Percentiles rank a stretch among this genome's conserved stretches.
Conservation (phyloP, 1,140 invertebrate genomes). For the Dufourea novaeangliae region DNA sequence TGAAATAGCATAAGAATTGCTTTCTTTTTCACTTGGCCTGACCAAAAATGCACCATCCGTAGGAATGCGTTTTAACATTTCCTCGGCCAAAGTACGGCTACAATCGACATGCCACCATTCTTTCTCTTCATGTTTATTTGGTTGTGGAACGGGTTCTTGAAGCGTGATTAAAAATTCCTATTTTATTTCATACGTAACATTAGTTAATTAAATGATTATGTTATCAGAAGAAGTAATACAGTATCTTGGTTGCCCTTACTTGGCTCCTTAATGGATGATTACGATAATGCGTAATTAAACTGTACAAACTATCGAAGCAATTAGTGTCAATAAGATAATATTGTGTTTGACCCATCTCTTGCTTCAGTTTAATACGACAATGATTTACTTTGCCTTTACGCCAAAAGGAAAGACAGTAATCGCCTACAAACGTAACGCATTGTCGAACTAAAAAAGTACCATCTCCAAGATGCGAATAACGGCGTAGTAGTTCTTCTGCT, state of each 20-base stretch:
- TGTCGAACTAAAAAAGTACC: constrained; percentile 97
- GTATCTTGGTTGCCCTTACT: constrained; percentile 75
- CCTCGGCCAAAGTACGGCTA: constrained; percentile 91
- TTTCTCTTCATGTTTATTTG: constrained; percentile 95
- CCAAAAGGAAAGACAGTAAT: constrained; percentile 98
- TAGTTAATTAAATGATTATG: constrained; percentile 15
- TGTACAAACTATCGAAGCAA: constrained; percentile 96
- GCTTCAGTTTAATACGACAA: constrained; percentile 94
- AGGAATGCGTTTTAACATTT: constrained; percentile 90
- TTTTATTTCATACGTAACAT: neutral
- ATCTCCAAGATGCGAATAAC: constrained; percentile 93
- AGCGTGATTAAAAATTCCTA: constrained; percentile 93
- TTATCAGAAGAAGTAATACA: constrained; percentile 2
- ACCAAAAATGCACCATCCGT: constrained; percentile 96
- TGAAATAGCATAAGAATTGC: constrained; percentile 94
- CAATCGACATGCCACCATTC: constrained; percentile 96
- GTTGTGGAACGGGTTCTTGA: constrained; percentile 96
- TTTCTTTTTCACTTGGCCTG: constrained; percentile 92
- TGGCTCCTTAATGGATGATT: constrained; percentile 92
- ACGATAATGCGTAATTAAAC: constrained; percentile 95
- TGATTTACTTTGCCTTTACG: constrained; percentile 94
- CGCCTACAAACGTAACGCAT: constrained; percentile 97
- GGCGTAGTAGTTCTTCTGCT: constrained; percentile 89
- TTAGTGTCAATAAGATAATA: constrained; percentile 95
- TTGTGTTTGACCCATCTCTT: constrained; percentile 93